A percentile compares a stretch with the other conserved stretches of the same genome.
Conservation (phyloP, 2,888 invertebrate genomes). For the Drosophila picticornis region DNA sequence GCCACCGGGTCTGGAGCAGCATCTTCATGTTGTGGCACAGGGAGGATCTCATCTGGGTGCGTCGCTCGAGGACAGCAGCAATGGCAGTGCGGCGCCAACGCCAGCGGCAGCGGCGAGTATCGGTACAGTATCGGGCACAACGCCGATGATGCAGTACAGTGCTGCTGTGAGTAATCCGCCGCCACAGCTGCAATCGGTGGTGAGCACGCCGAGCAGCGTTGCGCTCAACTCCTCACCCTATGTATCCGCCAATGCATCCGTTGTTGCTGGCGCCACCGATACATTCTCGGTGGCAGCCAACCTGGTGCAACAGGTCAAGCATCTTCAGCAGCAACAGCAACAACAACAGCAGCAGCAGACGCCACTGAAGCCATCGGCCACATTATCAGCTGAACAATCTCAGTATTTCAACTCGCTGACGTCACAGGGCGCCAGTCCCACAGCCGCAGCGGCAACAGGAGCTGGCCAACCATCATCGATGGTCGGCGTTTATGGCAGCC, state of each 20-base stretch:
- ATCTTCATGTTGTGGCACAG: slow-evolving; percentile 80
- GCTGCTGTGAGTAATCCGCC: slow-evolving; percentile 81
- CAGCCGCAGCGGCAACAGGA: slow-evolving; percentile 57
- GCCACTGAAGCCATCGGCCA: slow-evolving; percentile 87
- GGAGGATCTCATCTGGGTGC: slow-evolving; percentile 79
- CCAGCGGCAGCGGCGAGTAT: slow-evolving; percentile 34
- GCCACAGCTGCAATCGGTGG: slow-evolving; percentile 66
- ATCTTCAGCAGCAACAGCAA: slow-evolving; percentile 65
- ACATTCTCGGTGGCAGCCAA: slow-evolving; percentile 82
- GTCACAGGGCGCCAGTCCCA: slow-evolving; percentile 79
- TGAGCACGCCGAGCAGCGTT: slow-evolving; percentile 50
- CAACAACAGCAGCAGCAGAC: slow-evolving; percentile 85
- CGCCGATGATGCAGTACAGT: slow-evolving; percentile 82
- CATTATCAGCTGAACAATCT: slow-evolving; percentile 88
- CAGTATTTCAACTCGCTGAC: slow-evolving; percentile 87
- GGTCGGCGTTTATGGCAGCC: slow-evolving; percentile 53
- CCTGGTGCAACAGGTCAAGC: slow-evolving; percentile 83
- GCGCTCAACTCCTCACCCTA: slow-evolving; percentile 58
- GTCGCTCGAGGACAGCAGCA: slow-evolving; percentile 77
- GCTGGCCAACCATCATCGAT: slow-evolving; percentile 54
- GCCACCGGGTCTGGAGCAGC: slow-evolving; percentile 85
- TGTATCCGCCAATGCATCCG: slow-evolving; percentile 26
- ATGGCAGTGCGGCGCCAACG: slow-evolving; percentile 44
- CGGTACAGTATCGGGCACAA: slow-evolving; percentile 64
- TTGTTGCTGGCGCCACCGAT: slow-evolving; percentile 57